phyloP scores from a whole-genome alignment of 1,140 invertebrate species.

The Plodia interpunctella region DNA sequence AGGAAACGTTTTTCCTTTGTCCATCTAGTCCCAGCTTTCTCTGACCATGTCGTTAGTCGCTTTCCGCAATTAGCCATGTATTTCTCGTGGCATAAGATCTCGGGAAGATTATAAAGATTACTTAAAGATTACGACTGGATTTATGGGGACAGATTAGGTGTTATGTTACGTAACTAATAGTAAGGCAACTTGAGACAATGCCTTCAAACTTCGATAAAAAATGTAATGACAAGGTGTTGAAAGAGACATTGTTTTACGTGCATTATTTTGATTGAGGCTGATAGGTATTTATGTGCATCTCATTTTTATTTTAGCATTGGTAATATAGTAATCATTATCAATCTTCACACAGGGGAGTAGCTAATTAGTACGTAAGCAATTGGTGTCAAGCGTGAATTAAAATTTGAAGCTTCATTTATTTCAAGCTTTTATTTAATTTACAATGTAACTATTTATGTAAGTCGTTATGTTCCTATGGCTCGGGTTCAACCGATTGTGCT shows the following conservation, averaged over 20 bases:
- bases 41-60: slow-evolving; percentile 10
- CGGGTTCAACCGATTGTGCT: too few relatives aligned
- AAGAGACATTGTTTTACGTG: neutral
- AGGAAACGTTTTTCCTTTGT: slow-evolving; percentile 23
- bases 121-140: neutral
- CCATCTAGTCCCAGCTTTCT: slow-evolving; percentile 14
- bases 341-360: too few relatives aligned
- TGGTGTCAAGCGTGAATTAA: too few relatives aligned
- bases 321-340: too few relatives aligned
- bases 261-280: too few relatives aligned
- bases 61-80: slow-evolving; percentile 19
- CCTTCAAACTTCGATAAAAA: neutral
- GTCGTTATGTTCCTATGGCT: too few relatives aligned
- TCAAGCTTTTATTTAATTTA: too few relatives aligned
- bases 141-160: neutral
- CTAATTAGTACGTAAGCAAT: too few relatives aligned
- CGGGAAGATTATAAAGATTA: neutral
- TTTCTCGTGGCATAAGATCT: neutral
- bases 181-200: neutral
- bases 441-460: too few relatives aligned
- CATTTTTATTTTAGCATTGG: too few relatives aligned
- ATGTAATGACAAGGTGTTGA: neutral
- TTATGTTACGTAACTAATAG: neutral
- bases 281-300: too few relatives aligned
- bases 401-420: too few relatives aligned